Evolutionary conservation across 2,888 invertebrate genomes (phyloP), one percentile per base, ranked within the genome.

Genomic region (Teinopalpus imperialis): DNA sequence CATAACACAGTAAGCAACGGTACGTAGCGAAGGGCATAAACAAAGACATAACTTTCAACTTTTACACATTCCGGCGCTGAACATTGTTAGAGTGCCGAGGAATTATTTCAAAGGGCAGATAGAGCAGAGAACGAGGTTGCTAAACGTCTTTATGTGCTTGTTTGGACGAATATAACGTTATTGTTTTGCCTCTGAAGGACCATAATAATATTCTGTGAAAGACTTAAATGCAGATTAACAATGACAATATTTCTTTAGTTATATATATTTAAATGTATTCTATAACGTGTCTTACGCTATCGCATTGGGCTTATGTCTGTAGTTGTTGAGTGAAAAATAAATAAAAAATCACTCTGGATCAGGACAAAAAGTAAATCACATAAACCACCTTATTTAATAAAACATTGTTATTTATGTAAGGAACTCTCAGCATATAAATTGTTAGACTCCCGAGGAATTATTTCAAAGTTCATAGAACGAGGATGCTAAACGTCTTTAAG

Each of bases 21-120:
- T 13, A 8, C 14, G 2, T 9, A n/a, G 12, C 6, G 13, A 21
- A 20, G 14, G 5, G 20, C n/a, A 31, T 21, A 40, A 45, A 45
- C 45, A 34, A 39, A 45, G 34, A 34, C 26, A 45, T 45, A 40
- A 45, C 40, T 40, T n/a, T n/a, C 4, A 45, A 45, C 27, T 45
- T 44, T 40, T 40, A 3, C 40, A 39, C 45, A 45, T 40, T 45
- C 45, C 44, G 3, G 10, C 13, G 13, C 18, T 9, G 26, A 40
- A 40, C 27, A 40, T 14, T 29, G 39, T 29, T 21, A 34, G 9
- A 20, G 16, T 21, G 27, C 13, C 14, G 32, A n/a, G 23, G 21
- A 45, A 40, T 39, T 21, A 34, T 7, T 40, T 40, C 45, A 45
- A 45, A 45, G 27, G 34, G 30, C 14, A 36, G 14, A 35, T 29